Evolutionary conservation across 2,797 vertebrate species (phyloP).

Genomic region (Clarias pachynema): DNA sequence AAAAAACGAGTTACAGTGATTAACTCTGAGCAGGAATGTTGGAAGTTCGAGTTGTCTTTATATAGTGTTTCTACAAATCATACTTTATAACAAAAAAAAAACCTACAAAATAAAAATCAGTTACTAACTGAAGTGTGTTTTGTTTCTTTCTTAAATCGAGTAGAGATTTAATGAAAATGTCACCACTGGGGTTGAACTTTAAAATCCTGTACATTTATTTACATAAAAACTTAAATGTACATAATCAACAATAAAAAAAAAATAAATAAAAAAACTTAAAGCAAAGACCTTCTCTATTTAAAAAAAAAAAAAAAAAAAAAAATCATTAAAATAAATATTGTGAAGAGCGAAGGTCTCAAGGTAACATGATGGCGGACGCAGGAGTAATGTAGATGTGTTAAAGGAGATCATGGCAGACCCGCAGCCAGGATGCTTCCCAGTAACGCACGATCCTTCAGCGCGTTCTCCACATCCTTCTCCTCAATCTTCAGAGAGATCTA

Average conservation of each 20-base stretch:
- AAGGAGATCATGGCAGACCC: conserved; percentile 70
- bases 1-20: neutral
- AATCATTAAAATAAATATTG: neutral
- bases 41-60: conserved; percentile 35
- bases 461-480: conserved; percentile 85
- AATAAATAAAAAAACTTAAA: neutral
- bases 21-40: conserved; percentile 38
- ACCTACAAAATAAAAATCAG: conserved; percentile 46
- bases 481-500: conserved; percentile 91
- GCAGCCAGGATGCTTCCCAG: conserved; percentile 86
- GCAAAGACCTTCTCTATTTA: neutral
- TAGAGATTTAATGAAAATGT: neutral
- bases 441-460: conserved; percentile 84
- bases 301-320: neutral
- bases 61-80: conserved; percentile 56
- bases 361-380: neutral
- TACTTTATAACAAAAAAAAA: conserved; percentile 63
- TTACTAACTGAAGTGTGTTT: conserved; percentile 31
- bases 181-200: neutral
- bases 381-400: neutral
- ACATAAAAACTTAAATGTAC: neutral
- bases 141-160: neutral
- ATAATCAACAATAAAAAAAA: neutral
- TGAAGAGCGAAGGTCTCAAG: neutral
- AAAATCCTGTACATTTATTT: conserved; percentile 29